Percentiles rank a stretch among this genome's conserved stretches.
phyloP scores from a whole-genome alignment of 2,797 vertebrate genomes.

The Acipenser oxyrinchus region DNA sequence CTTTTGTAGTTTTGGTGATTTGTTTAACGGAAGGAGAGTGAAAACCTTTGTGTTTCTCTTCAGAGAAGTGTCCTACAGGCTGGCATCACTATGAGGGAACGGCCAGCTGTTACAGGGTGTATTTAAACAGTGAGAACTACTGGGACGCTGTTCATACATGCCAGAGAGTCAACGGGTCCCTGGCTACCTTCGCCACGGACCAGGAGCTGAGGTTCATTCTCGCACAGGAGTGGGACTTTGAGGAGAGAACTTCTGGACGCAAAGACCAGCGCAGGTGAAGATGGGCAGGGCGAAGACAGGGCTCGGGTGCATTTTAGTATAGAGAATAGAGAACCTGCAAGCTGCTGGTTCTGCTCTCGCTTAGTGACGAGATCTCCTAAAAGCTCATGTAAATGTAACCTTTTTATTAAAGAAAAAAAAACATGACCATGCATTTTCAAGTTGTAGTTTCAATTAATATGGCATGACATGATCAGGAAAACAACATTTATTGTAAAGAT shows the following conservation, averaged over 20 bases:
- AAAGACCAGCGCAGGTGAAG: constrained; percentile 83
- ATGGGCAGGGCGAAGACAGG: constrained; percentile 29
- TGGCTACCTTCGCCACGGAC: constrained; percentile 89
- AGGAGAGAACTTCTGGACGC: constrained; percentile 76
- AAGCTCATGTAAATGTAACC: too few species aligned
- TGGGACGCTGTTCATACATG: constrained; percentile 95
- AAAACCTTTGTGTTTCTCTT: constrained; percentile 19
- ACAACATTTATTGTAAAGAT: too few species aligned
- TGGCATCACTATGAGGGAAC: constrained; percentile 98
- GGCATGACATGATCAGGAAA: too few species aligned
- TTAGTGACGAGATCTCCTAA: too few species aligned
- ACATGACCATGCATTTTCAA: too few species aligned
- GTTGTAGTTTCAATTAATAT: too few species aligned
- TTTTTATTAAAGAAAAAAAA: too few species aligned
- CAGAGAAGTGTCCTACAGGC: constrained; percentile 95
- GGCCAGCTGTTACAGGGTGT: constrained; percentile 92
- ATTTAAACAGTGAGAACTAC: constrained; percentile 87
- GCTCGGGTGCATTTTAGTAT: not conserved
- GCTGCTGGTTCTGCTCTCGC: too few species aligned
- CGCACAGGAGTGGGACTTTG: constrained; percentile 88
- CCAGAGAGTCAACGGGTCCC: constrained; percentile 84
- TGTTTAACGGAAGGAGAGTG: too few species aligned
- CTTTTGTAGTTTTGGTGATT: too few species aligned
- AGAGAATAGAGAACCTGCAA: too few species aligned
- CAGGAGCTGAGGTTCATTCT: constrained; percentile 94